Percentiles rank a stretch among this genome's conserved stretches.
These are phyloP conservation scores for Dipodomys merriami DNA, from an alignment of 2,113 vertebrate species.

Conservation along the genomic window DNA sequence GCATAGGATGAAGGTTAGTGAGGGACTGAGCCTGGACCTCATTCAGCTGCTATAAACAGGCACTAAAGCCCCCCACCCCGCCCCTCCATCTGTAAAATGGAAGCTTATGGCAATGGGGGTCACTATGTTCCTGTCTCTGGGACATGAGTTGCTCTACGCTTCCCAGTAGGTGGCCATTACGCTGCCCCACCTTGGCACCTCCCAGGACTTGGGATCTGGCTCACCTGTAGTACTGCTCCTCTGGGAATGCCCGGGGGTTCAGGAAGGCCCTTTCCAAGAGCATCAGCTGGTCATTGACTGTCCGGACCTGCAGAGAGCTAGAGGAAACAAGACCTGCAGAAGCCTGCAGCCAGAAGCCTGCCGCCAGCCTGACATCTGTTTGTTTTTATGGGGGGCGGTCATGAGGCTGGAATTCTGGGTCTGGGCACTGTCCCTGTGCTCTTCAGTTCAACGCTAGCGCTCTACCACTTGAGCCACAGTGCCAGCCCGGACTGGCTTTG, in stretches of 20 bases:
- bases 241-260: slow-evolving; percentile 89
- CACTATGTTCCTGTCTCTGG: not conserved
- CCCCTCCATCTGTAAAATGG: not conserved
- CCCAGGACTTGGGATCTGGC: not conserved
- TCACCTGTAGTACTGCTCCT: slow-evolving; percentile 90
- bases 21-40: not conserved
- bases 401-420: no score
- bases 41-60: not conserved
- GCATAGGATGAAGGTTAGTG: not conserved
- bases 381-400: no score
- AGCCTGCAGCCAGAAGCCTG: not conserved
- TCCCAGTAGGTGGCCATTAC: no score
- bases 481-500: no score
- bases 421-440: no score
- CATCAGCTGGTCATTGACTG: slow-evolving; percentile 94
- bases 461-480: no score
- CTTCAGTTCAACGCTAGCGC: no score
- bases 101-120: not conserved
- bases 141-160: no score
- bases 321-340: not conserved
- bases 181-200: not conserved
- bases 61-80: not conserved
- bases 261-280: slow-evolving; percentile 91
- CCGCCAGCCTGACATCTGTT: not conserved
- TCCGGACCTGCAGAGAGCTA: slow-evolving; percentile 89